Evolutionary conservation across 64 coral and sea anemone species (phyloP).

Genomic region (Porites lutea): DNA sequence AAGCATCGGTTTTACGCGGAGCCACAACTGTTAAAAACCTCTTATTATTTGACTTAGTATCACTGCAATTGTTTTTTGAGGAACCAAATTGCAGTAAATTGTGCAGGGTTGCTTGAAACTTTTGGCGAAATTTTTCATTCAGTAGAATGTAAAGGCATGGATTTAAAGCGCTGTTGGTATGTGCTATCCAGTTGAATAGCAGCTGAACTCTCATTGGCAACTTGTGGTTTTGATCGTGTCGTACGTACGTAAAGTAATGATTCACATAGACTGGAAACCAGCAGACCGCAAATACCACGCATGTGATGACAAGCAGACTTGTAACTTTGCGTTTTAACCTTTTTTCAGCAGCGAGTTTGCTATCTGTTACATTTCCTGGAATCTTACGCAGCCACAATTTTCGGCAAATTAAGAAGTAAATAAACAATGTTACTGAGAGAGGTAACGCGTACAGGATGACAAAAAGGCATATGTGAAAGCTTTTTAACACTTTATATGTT

Average conservation of each 20-base stretch:
- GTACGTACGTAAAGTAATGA: constrained; percentile 57
- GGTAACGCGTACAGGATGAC: constrained; percentile 45
- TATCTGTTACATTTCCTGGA: constrained; percentile 46
- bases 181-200: constrained; percentile 55
- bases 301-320: constrained; percentile 34
- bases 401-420: constrained; percentile 46
- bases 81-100: neutral
- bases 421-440: neutral
- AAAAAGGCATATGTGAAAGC: constrained; percentile 48
- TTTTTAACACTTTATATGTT: neutral
- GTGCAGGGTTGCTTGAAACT: neutral
- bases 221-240: neutral
- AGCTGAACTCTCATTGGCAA: neutral
- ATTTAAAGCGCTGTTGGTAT: constrained; percentile 77
- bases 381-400: constrained; percentile 77
- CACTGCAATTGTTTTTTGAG: neutral
- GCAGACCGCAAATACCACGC: constrained; percentile 50
- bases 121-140: constrained; percentile 28
- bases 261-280: constrained; percentile 67
- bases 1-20: neutral
- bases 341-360: constrained; percentile 5
- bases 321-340: constrained; percentile 49
- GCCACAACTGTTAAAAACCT: neutral
- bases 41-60: neutral
- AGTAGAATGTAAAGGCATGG: constrained; percentile 56